Evolutionary conservation across 2,113 vertebrate species (phyloP), one percentile per base, ranked within the genome.

Genomic region (Ia io): DNA sequence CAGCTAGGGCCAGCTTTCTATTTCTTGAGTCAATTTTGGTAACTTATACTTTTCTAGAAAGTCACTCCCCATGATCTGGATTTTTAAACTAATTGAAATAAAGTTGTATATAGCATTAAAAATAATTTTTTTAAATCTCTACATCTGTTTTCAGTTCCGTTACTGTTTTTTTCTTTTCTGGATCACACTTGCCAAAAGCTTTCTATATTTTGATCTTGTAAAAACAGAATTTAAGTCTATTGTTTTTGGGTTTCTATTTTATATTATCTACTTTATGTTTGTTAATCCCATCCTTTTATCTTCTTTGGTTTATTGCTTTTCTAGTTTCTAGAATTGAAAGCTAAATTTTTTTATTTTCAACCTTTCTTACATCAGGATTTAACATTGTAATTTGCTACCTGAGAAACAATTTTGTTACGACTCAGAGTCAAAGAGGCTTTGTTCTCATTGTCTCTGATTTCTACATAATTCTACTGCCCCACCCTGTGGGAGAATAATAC

Each of bases 341-440:
- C 67, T 53, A 65, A 91, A 53, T 91, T 93, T 51, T 76, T 67
- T 95, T 88, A 30, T 91, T 93, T 88, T 94, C 69, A 79, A 9
- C n/a, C 37, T 65, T 91, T 56, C 74, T 86, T 59, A 93, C 87
- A 95, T 96, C 96, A 94, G 87, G 90, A 91, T 84, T 95, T 96
- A 84, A 91, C 87, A 80, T 89, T 51, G 69, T 40, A 56, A 71
- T 95, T 96, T 94, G 84, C 69, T 93, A 32, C 63, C 74, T 91
- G 44, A 89, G 90, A 87, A 97, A 56, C 32, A 73, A 65, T 84
- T 86, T 91, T 79, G 32, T 67, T 88, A 47, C 30, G 44, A 82
- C 25, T 89, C 76, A 59, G 78, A 84, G 73, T 84, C 28, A 85
- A 49, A 90, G 47, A n/a, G 61, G 40, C 37, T 94, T 94, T 76